Base-by-base conservation (phyloP, 2,797 vertebrate genomes). In the Alfaro cultratus region DNA sequence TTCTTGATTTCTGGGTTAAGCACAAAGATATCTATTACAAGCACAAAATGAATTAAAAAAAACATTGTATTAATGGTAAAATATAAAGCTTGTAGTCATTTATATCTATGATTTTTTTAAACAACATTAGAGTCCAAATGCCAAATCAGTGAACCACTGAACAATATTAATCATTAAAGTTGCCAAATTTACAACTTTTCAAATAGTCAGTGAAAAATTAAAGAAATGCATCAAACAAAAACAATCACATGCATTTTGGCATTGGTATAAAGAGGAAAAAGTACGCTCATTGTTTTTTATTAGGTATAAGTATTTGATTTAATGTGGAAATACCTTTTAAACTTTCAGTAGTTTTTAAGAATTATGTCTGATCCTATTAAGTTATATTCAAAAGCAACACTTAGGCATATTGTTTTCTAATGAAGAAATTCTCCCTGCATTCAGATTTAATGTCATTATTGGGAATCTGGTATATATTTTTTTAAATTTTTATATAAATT, bases 401-500 rank as follows among this genome's bases (percentile, higher is more conserved):
- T 57, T 57, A 1, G n/a, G 55, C n/a, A 2, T 55, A 26, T 9
- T 55, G 55, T 53, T 53, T 26, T 26, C 23, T 53, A 53, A 53
- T 8, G 51, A 10, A 53, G 23, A 53, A 10, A 21, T 53, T 53
- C 21, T 5, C 18, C 18, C 18, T 10, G 7, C 21, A 39, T 11
- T 67, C 16, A 18, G 36, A 18, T 64, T 64, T 16, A 64, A 34
- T 34, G 15, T 18, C 15, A 18, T 64, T 64, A 64, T 31, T 62
- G 57, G 16, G 16, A 64, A 9, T 64, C 31, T 36, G 7, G 74
- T 51, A 53, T 73, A 36, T 45, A 1, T 13, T 18, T 46, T 74
- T 64, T 36, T 45, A 55, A 0, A 73, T 78, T 85, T 80, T 49
- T 8, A 39, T 47, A 10, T 36, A 29, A 49, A 29, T 73, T n/a